Base-by-base conservation (phyloP, 92 coral and sea anemone genomes). In the Palythoa grandis region DNA sequence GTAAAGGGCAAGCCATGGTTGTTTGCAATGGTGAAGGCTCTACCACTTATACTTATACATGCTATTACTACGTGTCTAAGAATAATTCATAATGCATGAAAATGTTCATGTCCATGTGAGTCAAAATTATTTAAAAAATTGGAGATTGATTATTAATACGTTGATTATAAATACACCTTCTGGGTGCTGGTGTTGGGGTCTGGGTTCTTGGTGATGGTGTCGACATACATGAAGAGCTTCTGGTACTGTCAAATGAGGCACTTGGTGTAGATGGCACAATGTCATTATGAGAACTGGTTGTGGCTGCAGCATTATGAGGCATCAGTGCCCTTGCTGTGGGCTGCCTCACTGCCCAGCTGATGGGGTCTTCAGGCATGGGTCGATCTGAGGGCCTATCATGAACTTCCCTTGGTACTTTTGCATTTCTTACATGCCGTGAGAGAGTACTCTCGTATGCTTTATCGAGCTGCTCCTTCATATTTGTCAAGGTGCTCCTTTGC, bases 301-400 rank as follows among this genome's bases (percentile, higher is more conserved):
- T n/a, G n/a, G n/a, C n/a, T n/a, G n/a, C n/a, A n/a, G n/a, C n/a
- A n/a, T n/a, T n/a, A n/a, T n/a, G n/a, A n/a, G n/a, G n/a, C 68
- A 4, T 60, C 20, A 60, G 67, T 60, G 67, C 20, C 9, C 9
- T 20, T 68, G 72, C 72, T 23, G 39, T 67, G 38, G 72, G 72
- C 72, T n/a, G 72, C 38, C 72, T 67, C 11, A 67, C 72, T n/a
- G 72, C 72, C 72, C 72, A 67, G 37, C 72, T 25, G 72, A 67
- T 67, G 35, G 72, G 72, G 14, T 67, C 72, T n/a, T n/a, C n/a
- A n/a, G n/a, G n/a, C n/a, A n/a, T n/a, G n/a, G n/a, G n/a, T n/a
- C n/a, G n/a, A n/a, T n/a, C n/a, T n/a, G n/a, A n/a, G n/a, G n/a
- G n/a, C n/a, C n/a, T n/a, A n/a, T n/a, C n/a, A n/a, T n/a, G n/a